Percentiles rank a stretch among this genome's conserved stretches.
These are phyloP conservation scores for Peromyscus nudipes DNA, from an alignment of 2,797 vertebrate genomes.

Conservation along the genomic window DNA sequence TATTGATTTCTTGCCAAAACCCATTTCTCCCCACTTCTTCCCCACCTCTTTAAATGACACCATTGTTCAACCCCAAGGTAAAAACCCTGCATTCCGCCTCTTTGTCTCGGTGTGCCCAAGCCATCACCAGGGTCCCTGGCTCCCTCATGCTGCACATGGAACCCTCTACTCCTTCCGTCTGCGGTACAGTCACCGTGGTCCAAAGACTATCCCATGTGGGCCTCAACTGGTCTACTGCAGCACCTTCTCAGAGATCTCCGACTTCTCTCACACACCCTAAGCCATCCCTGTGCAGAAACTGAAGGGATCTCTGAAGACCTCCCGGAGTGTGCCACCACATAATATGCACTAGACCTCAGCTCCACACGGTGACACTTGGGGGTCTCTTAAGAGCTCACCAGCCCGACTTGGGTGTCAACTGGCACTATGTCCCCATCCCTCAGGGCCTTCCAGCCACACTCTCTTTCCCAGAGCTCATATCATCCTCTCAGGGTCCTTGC, in stretches of 20 bases:
- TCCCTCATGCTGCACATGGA: neutral
- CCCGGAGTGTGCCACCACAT: too few species aligned
- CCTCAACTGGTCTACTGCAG: neutral
- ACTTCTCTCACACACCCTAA: neutral
- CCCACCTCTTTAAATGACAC: neutral
- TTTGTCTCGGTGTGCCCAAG: neutral
- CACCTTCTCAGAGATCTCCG: neutral
- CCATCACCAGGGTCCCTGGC: too few species aligned
- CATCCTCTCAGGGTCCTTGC: neutral
- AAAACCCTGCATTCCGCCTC: neutral
- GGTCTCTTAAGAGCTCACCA: neutral
- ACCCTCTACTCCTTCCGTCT: neutral
- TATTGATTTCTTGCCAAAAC: conserved; percentile 51
- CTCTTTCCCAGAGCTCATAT: neutral
- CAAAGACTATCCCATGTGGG: neutral
- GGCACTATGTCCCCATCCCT: neutral
- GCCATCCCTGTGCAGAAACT: neutral
- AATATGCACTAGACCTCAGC: neutral
- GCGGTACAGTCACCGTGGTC: too few species aligned
- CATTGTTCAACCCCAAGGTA: neutral
- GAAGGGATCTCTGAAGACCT: neutral
- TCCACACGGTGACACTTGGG: neutral
- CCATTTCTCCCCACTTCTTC: conserved; percentile 25
- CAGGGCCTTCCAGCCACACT: rapidly evolving
- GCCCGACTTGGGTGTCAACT: neutral